phyloP scores from a whole-genome alignment of 2,797 vertebrate genomes.

The Acanthopagrus latus region DNA sequence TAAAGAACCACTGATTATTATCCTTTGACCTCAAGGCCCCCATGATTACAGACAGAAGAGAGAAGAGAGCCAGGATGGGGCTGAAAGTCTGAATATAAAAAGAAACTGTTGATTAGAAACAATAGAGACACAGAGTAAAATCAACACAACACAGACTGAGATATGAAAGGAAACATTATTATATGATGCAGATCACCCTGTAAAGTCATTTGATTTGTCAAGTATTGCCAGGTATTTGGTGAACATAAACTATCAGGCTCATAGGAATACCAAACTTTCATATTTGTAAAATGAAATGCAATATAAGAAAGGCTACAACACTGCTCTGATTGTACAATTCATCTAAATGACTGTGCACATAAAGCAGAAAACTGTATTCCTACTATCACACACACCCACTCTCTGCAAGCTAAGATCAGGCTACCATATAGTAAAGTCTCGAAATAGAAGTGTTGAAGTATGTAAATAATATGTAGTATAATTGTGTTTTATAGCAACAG shows the following conservation, averaged over 20 bases:
- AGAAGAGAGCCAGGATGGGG: conserved; percentile 23
- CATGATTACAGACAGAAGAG: conserved; percentile 45
- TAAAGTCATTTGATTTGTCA: conserved; percentile 65
- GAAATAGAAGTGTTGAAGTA: conserved; percentile 24
- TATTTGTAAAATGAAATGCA: conserved; percentile 15
- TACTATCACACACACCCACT: background rate
- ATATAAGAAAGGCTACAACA: conserved; percentile 8
- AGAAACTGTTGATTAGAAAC: conserved; percentile 23
- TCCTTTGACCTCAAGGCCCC: conserved; percentile 54
- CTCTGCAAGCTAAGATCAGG: background rate
- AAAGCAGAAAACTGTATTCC: conserved; percentile 12
- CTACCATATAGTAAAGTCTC: conserved; percentile 1
- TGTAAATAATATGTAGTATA: conserved; percentile 10
- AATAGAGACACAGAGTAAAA: conserved; percentile 15
- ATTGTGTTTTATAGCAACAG: conserved; percentile 12
- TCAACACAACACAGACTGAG: conserved; percentile 19
- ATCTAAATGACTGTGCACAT: conserved; percentile 10
- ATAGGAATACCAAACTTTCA: conserved; percentile 19
- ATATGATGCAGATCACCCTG: conserved; percentile 60
- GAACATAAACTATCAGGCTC: conserved; percentile 52
- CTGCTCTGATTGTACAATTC: background rate
- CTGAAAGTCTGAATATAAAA: conserved; percentile 26
- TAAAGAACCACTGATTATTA: conserved; percentile 49
- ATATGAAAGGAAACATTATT: conserved; percentile 40
- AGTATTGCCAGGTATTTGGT: conserved; percentile 84